Percentiles rank a stretch among this genome's conserved stretches.
These are phyloP conservation scores for Sebastes goodei DNA, from an alignment of 2,797 vertebrate species.

Conservation along the genomic window DNA sequence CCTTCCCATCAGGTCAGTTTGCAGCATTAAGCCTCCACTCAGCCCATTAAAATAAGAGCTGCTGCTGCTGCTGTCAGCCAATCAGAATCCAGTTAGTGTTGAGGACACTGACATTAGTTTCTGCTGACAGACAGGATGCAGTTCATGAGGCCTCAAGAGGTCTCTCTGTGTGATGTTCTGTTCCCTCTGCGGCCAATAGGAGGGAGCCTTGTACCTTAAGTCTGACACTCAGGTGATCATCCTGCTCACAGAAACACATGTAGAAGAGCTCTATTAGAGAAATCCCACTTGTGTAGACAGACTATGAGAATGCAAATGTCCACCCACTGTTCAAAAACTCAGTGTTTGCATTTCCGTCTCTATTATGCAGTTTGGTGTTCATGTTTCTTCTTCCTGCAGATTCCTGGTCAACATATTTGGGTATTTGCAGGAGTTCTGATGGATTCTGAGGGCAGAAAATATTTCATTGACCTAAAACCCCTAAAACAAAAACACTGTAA, in stretches of 20 bases:
- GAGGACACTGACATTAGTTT: background rate
- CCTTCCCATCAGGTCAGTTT: background rate
- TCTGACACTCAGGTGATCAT: conserved; percentile 36
- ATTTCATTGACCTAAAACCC: background rate
- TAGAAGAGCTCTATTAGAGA: background rate
- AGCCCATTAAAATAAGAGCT: background rate
- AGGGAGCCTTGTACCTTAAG: conserved; percentile 58
- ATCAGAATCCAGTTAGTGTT: background rate
- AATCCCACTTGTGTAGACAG: background rate
- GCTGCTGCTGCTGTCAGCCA: background rate
- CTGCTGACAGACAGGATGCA: background rate
- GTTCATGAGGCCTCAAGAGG: background rate
- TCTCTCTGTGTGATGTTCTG: conserved; percentile 15
- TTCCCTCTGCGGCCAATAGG: conserved; percentile 59
- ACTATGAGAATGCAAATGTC: background rate
- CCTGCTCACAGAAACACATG: background rate
- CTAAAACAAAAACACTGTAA: background rate
- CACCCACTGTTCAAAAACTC: background rate
- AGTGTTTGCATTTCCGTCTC: background rate
- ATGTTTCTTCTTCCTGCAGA: background rate
- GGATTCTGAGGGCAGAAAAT: background rate
- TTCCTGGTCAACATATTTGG: background rate
- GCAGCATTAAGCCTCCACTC: background rate
- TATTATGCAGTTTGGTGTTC: background rate
- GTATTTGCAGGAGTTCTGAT: background rate